phyloP scores from a whole-genome alignment of 2,888 invertebrate species.

The Chymomyza caudatula region DNA sequence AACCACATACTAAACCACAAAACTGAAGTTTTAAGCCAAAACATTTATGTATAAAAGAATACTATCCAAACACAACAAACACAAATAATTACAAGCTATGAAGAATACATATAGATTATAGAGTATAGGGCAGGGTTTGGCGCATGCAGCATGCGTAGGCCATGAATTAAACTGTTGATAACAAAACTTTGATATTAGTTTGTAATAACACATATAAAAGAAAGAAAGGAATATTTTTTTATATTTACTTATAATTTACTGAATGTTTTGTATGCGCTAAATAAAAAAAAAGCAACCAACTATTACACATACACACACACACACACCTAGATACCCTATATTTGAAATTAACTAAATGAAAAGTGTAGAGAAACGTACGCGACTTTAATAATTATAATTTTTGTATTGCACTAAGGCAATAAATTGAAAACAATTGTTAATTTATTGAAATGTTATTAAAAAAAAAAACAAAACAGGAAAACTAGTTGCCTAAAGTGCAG shows the following conservation, averaged over 20 bases:
- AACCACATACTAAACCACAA: background rate
- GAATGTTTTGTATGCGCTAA: conserved; percentile 32
- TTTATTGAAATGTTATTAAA: background rate
- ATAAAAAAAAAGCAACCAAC: conserved; percentile 4
- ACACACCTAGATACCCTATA: background rate
- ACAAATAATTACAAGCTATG: background rate
- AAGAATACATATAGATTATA: conserved; percentile 20
- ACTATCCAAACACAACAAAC: background rate
- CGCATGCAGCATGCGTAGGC: conserved; percentile 60
- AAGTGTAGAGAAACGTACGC: background rate
- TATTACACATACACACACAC: background rate
- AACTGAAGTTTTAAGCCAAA: conserved; percentile 39
- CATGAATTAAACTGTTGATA: conserved; percentile 76
- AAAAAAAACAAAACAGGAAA: background rate
- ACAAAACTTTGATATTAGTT: conserved; percentile 76
- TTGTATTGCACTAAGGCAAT: background rate
- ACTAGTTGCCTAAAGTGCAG: background rate
- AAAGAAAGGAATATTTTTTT: conserved; percentile 13
- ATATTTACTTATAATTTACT: conserved; percentile 65
- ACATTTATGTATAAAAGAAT: conserved; percentile 5
- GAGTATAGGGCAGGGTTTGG: conserved; percentile 49
- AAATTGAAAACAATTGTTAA: background rate
- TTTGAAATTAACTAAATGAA: background rate
- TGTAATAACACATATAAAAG: conserved; percentile 53
- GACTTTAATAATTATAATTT: background rate